These are phyloP conservation scores for Chiroxiphia lanceolata DNA, from an alignment of 2,797 vertebrate species.

Conservation along the genomic window DNA sequence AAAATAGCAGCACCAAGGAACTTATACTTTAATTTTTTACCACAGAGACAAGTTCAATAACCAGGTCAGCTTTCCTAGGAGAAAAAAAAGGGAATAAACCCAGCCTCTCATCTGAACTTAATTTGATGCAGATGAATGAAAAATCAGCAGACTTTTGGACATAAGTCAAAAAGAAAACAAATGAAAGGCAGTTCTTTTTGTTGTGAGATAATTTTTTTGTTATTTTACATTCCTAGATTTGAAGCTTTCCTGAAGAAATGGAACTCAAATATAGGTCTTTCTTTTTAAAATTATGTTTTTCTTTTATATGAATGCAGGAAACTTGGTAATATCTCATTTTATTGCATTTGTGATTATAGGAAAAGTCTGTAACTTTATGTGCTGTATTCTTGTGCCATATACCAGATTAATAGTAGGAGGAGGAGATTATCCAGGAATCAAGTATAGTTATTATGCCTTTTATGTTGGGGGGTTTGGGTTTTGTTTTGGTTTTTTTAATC, in stretches of 20 bases:
- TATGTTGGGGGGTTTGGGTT: not conserved
- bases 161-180: slow-evolving; percentile 30
- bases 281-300: not conserved
- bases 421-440: slow-evolving; percentile 2
- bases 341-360: not conserved
- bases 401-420: not conserved
- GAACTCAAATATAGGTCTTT: not conserved
- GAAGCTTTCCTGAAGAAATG: not conserved
- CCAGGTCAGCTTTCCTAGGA: slow-evolving; percentile 60
- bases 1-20: slow-evolving; percentile 43
- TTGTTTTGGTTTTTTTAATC: not conserved
- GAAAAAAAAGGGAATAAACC: not conserved
- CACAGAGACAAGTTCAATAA: slow-evolving; percentile 27
- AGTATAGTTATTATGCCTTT: not conserved
- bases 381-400: not conserved
- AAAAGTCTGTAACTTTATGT: not conserved
- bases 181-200: not conserved
- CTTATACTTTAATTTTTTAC: slow-evolving; percentile 22
- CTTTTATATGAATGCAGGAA: not conserved
- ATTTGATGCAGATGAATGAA: slow-evolving; percentile 60
- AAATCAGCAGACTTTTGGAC: slow-evolving; percentile 74
- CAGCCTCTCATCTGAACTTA: not conserved
- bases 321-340: not conserved
- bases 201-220: not conserved
- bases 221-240: not conserved